phyloP scores from a whole-genome alignment of 2,113 vertebrate genomes.

The Phaetusa simplex region DNA sequence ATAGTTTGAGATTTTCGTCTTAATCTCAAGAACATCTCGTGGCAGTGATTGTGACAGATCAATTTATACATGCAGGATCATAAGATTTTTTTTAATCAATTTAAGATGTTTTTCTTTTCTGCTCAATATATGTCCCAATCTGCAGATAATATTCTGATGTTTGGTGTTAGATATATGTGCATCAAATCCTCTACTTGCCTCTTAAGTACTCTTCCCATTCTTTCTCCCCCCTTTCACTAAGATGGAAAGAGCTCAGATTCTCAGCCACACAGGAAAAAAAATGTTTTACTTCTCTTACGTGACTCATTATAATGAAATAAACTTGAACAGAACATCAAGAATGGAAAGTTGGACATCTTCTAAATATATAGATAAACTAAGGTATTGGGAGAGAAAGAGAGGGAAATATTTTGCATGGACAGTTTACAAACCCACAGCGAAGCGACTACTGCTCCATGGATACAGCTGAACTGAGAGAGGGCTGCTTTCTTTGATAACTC shows the following conservation, averaged over 20 bases:
- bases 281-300: background rate
- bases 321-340: background rate
- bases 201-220: background rate
- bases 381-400: background rate
- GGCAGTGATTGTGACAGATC: background rate
- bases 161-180: background rate
- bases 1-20: background rate
- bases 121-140: background rate
- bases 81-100: background rate
- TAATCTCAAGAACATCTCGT: background rate
- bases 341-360: background rate
- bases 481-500: background rate
- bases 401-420: background rate
- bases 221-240: background rate
- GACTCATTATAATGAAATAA: background rate
- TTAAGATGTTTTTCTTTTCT: background rate
- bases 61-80: background rate
- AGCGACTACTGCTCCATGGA: background rate
- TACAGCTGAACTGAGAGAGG: background rate
- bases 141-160: background rate
- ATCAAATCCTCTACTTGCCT: background rate
- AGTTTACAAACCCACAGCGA: background rate
- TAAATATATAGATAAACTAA: slow-evolving; percentile 9
- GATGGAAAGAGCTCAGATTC: background rate
- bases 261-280: background rate